A percentile compares a stretch with the other conserved stretches of the same genome.
Evolutionary conservation across 2,888 invertebrate species (phyloP).

Genomic region (Scrobipalpa costella): DNA sequence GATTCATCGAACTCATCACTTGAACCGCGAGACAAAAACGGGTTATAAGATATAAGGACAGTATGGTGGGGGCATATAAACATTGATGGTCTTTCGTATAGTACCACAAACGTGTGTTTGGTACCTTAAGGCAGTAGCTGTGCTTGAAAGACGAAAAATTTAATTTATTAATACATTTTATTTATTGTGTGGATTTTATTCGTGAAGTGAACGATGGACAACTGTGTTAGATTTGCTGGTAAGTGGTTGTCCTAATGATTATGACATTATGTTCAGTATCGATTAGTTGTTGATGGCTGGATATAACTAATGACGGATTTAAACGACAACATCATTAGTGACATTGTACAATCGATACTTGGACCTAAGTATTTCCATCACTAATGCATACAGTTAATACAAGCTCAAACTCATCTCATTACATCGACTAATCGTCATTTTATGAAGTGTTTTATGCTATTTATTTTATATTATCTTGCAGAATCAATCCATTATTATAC

Average conservation of each 20-base stretch:
- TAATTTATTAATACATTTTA: neutral
- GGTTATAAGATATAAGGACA: conserved; percentile 21
- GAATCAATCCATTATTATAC: no score
- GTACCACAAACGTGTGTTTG: conserved; percentile 10
- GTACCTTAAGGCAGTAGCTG: neutral
- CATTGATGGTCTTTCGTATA: conserved; percentile 19
- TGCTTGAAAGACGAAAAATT: neutral
- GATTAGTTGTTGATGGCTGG: neutral
- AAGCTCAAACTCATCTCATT: no score
- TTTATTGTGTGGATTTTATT: neutral
- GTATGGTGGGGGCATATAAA: conserved; percentile 27
- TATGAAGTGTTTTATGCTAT: no score
- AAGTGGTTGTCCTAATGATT: neutral
- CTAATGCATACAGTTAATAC: no score
- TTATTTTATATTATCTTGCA: no score
- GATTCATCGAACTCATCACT: conserved; percentile 5
- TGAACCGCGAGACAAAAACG: conserved; percentile 24
- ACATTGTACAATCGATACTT: neutral
- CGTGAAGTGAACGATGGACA: conserved; percentile 11
- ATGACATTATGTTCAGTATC: neutral
- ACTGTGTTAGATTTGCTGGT: conserved; percentile 17
- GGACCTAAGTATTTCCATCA: no score
- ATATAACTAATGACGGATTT: neutral
- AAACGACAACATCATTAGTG: neutral
- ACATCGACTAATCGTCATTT: no score